Base-by-base conservation (phyloP, 2,113 vertebrate genomes). In the Typhlomys cinereus region DNA sequence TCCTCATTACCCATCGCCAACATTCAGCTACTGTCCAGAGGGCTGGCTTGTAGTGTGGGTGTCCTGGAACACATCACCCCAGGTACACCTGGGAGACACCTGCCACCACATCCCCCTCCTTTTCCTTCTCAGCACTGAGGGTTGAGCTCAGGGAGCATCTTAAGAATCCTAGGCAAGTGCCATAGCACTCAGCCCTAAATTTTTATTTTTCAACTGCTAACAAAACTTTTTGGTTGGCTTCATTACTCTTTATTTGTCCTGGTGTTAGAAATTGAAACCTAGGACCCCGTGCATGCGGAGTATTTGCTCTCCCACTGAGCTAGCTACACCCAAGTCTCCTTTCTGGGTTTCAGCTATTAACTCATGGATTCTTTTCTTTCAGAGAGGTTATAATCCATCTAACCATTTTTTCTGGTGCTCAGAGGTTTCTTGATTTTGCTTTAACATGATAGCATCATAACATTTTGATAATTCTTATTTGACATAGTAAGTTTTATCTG, bases 391-490 rank as follows among this genome's bases (percentile, higher is more conserved):
- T 5, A 41, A 41, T 76, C 36, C 21, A 4, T 73, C 36, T 39
- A 41, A 13, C 70, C 73, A 31, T 90, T 78, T 31, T n/a, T 93
- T 66, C 61, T 39, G 23, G 75, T 44, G 80, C 7, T 59, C 64
- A 88, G 34, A 66, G 44, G 23, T 54, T 62, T 66, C 36, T 86
- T 81, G 50, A n/a, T 57, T 92, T 82, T 91, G 21, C 70, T 85
- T 66, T 25, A 81, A 29, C 46, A 11, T n/a, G n/a, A n/a, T 59
- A 69, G 39, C 54, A 12, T 88, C 85, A 52, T 88, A 57, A 70
- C 73, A 83, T 80, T 74, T 89, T 83, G 21, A 48, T 61, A 41
- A 70, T 64, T 80, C 20, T 64, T 61, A 57, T 34, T 84, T 90
- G 12, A 11, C 75, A 5, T 83, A 46, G 66, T 71, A n/a, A 64